Conservation (phyloP, 2,113 vertebrate species). For the Motacilla alba region DNA sequence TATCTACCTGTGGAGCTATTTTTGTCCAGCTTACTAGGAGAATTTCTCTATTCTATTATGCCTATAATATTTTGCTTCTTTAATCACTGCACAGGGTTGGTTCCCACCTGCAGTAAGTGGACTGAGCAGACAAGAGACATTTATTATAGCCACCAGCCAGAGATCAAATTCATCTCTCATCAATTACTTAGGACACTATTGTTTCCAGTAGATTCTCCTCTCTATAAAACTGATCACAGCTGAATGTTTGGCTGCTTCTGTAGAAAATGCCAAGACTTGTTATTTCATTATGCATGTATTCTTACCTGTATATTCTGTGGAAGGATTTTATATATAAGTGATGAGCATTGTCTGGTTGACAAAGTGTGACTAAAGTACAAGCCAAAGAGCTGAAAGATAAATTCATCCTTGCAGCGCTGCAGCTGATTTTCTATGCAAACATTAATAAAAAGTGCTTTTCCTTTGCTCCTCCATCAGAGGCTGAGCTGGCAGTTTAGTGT, state of each 20-base stretch:
- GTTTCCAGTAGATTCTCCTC: conserved; percentile 10
- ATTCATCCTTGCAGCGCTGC: neutral
- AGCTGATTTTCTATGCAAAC: neutral
- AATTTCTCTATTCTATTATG: neutral
- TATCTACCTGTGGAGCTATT: neutral
- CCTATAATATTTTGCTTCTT: conserved; percentile 34
- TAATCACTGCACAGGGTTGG: neutral
- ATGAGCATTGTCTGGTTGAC: conserved; percentile 35
- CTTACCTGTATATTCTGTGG: neutral
- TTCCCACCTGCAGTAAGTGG: conserved; percentile 21
- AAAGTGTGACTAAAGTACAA: conserved; percentile 10
- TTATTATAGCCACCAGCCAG: neutral
- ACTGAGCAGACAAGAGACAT: neutral
- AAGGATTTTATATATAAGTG: neutral
- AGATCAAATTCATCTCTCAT: conserved; percentile 6
- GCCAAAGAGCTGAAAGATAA: neutral
- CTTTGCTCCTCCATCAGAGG: neutral
- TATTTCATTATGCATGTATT: conserved; percentile 30
- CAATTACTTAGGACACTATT: neutral
- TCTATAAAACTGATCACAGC: conserved; percentile 34
- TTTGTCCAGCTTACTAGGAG: neutral
- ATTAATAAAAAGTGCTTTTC: neutral
- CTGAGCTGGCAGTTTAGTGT: neutral
- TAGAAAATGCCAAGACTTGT: conserved; percentile 7
- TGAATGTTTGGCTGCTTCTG: neutral